phyloP scores from a whole-genome alignment of 1,140 invertebrate species.

The Metaphire vulgaris region DNA sequence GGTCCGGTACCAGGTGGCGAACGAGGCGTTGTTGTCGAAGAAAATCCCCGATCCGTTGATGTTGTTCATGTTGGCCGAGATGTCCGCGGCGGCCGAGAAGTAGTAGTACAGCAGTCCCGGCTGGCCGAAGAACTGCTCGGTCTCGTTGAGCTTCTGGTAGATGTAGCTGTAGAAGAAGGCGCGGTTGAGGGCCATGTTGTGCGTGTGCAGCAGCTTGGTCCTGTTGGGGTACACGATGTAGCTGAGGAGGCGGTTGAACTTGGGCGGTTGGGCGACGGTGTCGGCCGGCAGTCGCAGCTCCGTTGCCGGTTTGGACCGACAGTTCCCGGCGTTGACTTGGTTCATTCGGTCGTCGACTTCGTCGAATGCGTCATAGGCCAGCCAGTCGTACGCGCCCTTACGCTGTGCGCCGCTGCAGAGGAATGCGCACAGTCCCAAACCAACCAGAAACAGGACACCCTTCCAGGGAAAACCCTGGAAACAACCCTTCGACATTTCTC shows the following conservation, averaged over 20 bases:
- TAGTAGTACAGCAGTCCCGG: constrained; percentile 99
- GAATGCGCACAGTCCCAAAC: background rate
- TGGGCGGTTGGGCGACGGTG: constrained; percentile 80
- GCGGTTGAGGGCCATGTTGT: constrained; percentile 88
- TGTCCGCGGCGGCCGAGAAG: constrained; percentile 86
- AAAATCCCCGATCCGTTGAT: constrained; percentile 91
- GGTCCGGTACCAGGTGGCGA: constrained; percentile 85
- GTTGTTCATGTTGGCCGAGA: constrained; percentile 75
- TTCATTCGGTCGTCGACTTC: constrained; percentile 74
- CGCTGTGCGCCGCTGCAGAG: background rate
- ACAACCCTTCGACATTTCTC: background rate
- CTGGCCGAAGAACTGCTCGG: constrained; percentile 65
- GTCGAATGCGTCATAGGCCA: constrained; percentile 73
- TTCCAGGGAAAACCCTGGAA: background rate
- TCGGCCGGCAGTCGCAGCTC: constrained; percentile 77
- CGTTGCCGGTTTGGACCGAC: constrained; percentile 72
- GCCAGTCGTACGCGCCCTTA: constrained; percentile 38
- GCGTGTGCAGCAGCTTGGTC: constrained; percentile 81
- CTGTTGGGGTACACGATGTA: constrained; percentile 92
- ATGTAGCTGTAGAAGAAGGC: constrained; percentile 88
- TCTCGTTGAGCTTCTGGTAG: constrained; percentile 60
- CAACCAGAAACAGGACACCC: background rate
- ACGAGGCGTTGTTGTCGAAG: constrained; percentile 88
- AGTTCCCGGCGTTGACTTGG: constrained; percentile 72
- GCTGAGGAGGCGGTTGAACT: constrained; percentile 89